Evolutionary conservation across 2,113 vertebrate species (phyloP), one percentile per base, ranked within the genome.

Genomic region (Bucco capensis): DNA sequence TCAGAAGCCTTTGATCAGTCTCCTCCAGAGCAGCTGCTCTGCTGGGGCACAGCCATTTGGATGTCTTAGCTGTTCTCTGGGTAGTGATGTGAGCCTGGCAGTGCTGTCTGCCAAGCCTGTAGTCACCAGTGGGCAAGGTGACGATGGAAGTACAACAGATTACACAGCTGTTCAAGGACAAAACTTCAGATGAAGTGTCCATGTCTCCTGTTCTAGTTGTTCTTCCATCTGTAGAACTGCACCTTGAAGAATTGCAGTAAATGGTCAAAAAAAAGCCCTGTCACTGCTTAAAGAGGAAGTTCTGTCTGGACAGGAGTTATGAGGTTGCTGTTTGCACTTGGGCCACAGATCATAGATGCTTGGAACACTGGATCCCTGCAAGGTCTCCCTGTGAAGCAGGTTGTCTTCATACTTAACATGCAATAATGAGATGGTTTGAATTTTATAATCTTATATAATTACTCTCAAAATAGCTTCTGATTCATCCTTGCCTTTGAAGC

Each of bases 401-500:
- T 50, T 94, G 77, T 58, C 85, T 89, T 64, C 75, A 46, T 51
- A 70, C 81, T 95, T 35, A 83, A 75, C 10, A 0, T 84, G 83
- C 90, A 87, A 80, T 96, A 86, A 80, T 83, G 86, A 94, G 90
- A 88, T 56, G 65, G 62, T 92, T 93, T 88, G 88, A 90, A 87
- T 86, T 91, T 96, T 94, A 79, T 91, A 82, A 92, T 89, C 86
- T 96, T 97, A 86, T 93, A 96, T 94, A 95, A 96, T 96, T 97
- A 96, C 84, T 90, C 93, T 92, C 83, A 94, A 95, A 96, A 97
- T 92, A 93, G 61, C 90, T 89, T 93, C 80, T 93, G 91, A 96
- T 93, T 95, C 94, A 96, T 92, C 92, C 93, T 92, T 91, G 88
- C 83, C 91, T 97, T 97, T 97, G 96, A 97, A 97, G 92, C 78